phyloP scores from a whole-genome alignment of 2,797 vertebrate species.

The Phyllotis vaccarum region DNA sequence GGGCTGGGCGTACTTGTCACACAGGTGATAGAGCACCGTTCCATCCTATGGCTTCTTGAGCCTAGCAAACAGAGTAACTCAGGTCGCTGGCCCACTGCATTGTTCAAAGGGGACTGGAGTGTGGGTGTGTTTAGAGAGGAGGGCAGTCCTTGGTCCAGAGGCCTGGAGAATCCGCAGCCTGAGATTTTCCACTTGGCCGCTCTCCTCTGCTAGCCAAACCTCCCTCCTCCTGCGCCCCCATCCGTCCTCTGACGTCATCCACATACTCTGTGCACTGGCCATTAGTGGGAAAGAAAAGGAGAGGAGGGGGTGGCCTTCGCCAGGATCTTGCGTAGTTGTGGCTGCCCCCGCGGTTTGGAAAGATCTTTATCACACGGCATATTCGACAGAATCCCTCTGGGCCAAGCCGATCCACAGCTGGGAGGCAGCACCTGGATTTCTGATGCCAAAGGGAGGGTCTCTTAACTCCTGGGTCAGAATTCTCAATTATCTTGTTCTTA shows the following conservation, averaged over 20 bases:
- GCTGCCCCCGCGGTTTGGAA: not conserved
- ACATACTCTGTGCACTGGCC: constrained; percentile 13
- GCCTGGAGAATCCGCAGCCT: constrained; percentile 26
- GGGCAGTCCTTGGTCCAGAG: not conserved
- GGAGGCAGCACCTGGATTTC: not conserved
- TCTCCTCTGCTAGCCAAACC: not conserved
- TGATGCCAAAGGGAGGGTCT: not conserved
- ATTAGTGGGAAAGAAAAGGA: not conserved
- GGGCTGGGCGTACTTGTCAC: not conserved
- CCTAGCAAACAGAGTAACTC: not conserved
- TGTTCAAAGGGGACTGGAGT: not conserved
- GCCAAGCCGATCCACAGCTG: not conserved
- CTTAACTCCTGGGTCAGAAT: not conserved
- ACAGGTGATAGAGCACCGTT: not conserved
- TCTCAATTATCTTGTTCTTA: not conserved
- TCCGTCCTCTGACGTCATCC: constrained; percentile 47
- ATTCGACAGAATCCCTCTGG: not conserved
- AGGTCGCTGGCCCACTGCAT: not conserved
- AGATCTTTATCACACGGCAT: not conserved
- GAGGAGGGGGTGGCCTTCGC: not conserved
- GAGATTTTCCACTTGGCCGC: not conserved
- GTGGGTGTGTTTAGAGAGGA: not conserved
- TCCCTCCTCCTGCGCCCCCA: not conserved
- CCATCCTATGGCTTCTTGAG: not conserved
- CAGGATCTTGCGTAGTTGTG: not conserved